phyloP scores from a whole-genome alignment of 2,888 invertebrate species.

The Tanypteryx hageni region DNA sequence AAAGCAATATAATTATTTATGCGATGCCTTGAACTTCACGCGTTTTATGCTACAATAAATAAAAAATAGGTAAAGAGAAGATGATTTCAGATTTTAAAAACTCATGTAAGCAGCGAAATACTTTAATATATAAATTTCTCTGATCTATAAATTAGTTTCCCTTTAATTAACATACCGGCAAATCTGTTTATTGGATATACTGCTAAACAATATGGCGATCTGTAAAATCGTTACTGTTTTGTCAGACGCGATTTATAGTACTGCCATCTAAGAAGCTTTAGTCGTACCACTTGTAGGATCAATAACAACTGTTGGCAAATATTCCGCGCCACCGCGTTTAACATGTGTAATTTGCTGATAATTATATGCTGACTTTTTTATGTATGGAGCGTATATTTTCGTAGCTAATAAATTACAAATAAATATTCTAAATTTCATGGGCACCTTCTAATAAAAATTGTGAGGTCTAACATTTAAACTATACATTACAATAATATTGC shows the following conservation, averaged over 20 bases:
- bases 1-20: too few species aligned
- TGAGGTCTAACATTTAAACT: background rate
- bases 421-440: background rate
- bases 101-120: too few species aligned
- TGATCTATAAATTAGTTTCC: too few species aligned
- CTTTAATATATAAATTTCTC: too few species aligned
- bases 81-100: too few species aligned
- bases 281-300: background rate
- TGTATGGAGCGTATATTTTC: background rate
- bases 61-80: too few species aligned
- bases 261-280: background rate
- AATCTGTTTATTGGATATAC: background rate
- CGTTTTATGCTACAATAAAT: too few species aligned
- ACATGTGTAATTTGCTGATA: background rate
- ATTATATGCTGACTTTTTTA: background rate
- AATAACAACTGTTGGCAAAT: background rate
- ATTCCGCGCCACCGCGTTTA: background rate
- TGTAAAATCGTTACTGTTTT: conserved; percentile 21
- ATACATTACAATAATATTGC: background rate
- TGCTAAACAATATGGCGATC: conserved; percentile 43
- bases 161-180: background rate
- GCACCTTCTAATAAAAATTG: background rate
- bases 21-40: too few species aligned
- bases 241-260: conserved; percentile 31
- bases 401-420: background rate